Evolutionary conservation across 1,140 invertebrate species (phyloP).

Genomic region (Hesperophylax magnus): DNA sequence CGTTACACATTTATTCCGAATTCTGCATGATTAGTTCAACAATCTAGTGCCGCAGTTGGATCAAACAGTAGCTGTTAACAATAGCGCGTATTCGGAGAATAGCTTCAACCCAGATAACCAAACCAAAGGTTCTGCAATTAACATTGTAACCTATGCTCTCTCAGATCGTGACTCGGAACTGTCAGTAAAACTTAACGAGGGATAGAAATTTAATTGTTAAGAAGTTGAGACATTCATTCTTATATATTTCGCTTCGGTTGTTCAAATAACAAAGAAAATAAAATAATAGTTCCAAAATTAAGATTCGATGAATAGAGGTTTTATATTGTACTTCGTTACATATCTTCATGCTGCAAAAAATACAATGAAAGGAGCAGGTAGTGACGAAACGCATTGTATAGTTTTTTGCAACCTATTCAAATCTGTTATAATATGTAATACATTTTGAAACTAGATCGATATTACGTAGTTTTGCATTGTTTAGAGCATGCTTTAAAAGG

Average conservation of each 20-base stretch:
- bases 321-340: neutral
- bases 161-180: conserved; percentile 26
- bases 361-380: too few relatives aligned
- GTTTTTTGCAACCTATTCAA: too few relatives aligned
- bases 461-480: too few relatives aligned
- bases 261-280: neutral
- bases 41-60: neutral
- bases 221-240: neutral
- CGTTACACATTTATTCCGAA: neutral
- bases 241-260: neutral
- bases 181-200: neutral
- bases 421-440: neutral
- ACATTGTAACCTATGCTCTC: conserved; percentile 18
- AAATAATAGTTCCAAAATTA: neutral
- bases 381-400: too few relatives aligned
- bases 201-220: neutral
- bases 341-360: neutral
- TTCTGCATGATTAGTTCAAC: conserved; percentile 9
- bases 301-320: neutral
- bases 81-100: neutral
- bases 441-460: neutral
- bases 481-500: too few relatives aligned
- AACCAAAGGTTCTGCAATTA: conserved; percentile 29
- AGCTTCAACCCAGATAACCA: neutral
- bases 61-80: conserved; percentile 2